phyloP scores from a whole-genome alignment of 1,140 invertebrate genomes.

The Sogatella furcifera region DNA sequence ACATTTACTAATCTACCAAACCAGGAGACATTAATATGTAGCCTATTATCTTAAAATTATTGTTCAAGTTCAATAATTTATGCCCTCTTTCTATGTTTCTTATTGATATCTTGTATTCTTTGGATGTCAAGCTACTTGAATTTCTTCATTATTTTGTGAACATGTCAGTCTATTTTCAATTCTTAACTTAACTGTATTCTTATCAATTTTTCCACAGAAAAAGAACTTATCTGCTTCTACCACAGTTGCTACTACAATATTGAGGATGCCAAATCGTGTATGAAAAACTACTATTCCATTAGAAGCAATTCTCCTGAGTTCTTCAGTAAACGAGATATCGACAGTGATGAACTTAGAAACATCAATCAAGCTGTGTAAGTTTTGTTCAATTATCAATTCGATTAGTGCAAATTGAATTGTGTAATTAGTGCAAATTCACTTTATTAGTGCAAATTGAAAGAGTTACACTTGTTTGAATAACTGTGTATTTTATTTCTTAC shows the following conservation, averaged over 20 bases:
- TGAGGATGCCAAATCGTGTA: conserved; percentile 16
- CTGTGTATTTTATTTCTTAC: no score
- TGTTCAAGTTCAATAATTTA: no score
- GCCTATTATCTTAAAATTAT: no score
- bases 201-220: conserved; percentile 30
- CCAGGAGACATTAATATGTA: no score
- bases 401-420: neutral
- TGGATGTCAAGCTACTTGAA: neutral
- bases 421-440: no score
- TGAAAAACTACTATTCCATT: conserved; percentile 13
- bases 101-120: neutral
- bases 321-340: conserved; percentile 17
- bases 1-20: no score
- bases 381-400: neutral
- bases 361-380: conserved; percentile 20
- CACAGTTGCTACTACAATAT: conserved; percentile 19
- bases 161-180: conserved; percentile 31
- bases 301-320: conserved; percentile 15
- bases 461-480: no score
- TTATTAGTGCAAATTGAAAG: no score
- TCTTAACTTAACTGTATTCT: neutral
- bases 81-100: neutral
- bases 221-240: conserved; percentile 29
- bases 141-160: neutral
- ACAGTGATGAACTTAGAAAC: conserved; percentile 23